Base-by-base conservation (phyloP, 2,113 vertebrate genomes). In the Heterotilapia buettikoferi region DNA sequence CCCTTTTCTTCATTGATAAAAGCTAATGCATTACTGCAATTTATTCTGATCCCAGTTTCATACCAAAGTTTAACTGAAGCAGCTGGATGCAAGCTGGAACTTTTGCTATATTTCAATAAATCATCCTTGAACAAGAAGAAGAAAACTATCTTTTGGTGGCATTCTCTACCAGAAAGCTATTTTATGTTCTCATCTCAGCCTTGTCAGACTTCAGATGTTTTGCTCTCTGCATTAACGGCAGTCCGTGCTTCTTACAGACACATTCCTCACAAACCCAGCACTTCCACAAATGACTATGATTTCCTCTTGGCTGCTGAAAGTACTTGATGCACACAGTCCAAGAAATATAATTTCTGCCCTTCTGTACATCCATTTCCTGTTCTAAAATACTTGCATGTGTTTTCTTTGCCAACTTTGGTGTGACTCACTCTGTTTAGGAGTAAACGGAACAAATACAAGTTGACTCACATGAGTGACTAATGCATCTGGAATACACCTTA, bases 381-480 rank as follows among this genome's bases (percentile, higher is more conserved):
- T 80, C 89, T 89, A 86, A 94, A 95, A 95, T 90, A 93, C 92
- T 90, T 68, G 61, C 87, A 90, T 83, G 43, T 94, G 94, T 92
- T 92, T 93, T 83, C 56, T 89, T 84, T 83, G 89, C 89, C 82
- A 91, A 71, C 53, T 80, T 19, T 5, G 33, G 54, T 8, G 84
- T 96, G 96, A 96, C 52, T 96, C 95, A 96, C 68, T 71, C 6
- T 45, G 73, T 88, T 91, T 80, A 88, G 84, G 86, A 92, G 88
- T 84, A 71, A 95, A 73, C 43, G 80, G 92, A 94, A 93, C 82
- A 91, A 89, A 92, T 83, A 93, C 45, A 61, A 80, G 88, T 88
- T 96, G 94, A 97, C 76, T 96, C 95, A 97, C 86, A 38, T 2
- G 21, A 54, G 83, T 97, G 96, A 96, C 95, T 96, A 95, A 97